phyloP scores from a whole-genome alignment of 2,888 invertebrate species.

The Psylliodes chrysocephalus region DNA sequence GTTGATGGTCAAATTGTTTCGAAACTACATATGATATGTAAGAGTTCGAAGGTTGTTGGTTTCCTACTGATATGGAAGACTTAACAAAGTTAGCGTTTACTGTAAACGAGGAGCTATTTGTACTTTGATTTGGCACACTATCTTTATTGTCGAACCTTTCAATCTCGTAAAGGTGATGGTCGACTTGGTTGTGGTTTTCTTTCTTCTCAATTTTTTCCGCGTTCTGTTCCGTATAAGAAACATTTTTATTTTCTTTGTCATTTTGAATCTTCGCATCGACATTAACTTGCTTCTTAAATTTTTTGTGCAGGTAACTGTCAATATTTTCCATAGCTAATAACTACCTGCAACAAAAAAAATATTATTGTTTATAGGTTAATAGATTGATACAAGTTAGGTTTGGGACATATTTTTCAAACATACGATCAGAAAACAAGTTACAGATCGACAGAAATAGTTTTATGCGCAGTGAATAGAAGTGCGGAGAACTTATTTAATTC shows the following conservation, averaged over 20 bases:
- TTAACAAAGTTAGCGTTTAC: conserved; percentile 50
- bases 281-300: conserved; percentile 87
- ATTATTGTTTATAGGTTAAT: no score
- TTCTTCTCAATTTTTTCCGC: conserved; percentile 51
- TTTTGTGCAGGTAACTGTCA: conserved; percentile 87
- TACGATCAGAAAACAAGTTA: no score
- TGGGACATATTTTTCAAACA: no score
- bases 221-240: conserved; percentile 53
- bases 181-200: conserved; percentile 45
- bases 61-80: conserved; percentile 63
- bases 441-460: no score
- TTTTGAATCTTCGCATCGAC: conserved; percentile 62
- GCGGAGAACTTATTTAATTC: no score
- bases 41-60: conserved; percentile 55
- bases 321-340: conserved; percentile 59
- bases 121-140: conserved; percentile 61
- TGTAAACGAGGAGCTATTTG: conserved; percentile 53
- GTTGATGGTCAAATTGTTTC: conserved; percentile 50
- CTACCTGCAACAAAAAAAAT: conserved; percentile 42
- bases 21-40: conserved; percentile 61
- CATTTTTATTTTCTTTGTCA: conserved; percentile 54
- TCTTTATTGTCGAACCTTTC: conserved; percentile 53
- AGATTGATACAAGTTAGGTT: no score
- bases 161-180: conserved; percentile 33
- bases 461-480: no score